Evolutionary conservation across 2,888 invertebrate genomes (phyloP).

Genomic region (Ichneumon xanthorius): DNA sequence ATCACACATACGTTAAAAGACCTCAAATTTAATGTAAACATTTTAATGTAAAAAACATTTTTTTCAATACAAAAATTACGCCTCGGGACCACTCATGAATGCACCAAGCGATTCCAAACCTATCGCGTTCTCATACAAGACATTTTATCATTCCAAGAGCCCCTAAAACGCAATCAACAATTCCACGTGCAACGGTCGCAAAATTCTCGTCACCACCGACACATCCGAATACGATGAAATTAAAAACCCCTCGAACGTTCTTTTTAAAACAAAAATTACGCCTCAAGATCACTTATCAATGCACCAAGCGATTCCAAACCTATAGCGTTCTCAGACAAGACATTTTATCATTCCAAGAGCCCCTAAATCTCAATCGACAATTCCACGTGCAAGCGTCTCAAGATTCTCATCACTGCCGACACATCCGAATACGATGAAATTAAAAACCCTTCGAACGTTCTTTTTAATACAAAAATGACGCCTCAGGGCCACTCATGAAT

Average conservation of each 20-base stretch:
- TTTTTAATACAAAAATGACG: background rate
- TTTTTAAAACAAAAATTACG: no score
- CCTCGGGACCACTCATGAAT: no score
- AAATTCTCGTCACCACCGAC: background rate
- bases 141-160: background rate
- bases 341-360: background rate
- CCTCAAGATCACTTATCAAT: no score
- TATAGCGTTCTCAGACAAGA: background rate
- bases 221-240: background rate
- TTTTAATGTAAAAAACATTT: background rate
- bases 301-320: background rate
- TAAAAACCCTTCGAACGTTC: background rate
- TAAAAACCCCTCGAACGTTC: background rate
- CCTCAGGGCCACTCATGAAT: no score
- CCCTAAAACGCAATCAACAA: background rate
- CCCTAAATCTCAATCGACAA: background rate
- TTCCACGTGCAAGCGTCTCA: background rate
- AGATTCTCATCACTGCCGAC: background rate
- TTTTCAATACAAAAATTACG: background rate
- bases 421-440: background rate
- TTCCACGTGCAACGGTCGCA: background rate
- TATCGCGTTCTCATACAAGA: background rate
- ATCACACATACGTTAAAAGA: background rate
- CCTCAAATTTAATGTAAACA: background rate
- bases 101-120: background rate